These are phyloP conservation scores for Ophioninae sp. DNA, from an alignment of 2,888 invertebrate genomes.

Conservation along the genomic window DNA sequence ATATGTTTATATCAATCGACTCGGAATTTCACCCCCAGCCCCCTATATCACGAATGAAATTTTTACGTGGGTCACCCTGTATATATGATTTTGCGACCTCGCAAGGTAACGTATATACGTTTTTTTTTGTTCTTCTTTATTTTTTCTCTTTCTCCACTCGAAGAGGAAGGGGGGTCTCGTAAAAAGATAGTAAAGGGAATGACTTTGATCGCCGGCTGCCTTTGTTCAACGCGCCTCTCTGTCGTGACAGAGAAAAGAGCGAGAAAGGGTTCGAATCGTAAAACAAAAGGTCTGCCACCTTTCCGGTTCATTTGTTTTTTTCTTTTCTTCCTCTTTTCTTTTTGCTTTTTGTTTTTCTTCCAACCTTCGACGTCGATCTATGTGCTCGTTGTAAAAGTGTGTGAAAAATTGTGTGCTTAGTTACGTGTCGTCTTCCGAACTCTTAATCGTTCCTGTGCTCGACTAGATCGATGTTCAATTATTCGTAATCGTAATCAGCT, in stretches of 20 bases:
- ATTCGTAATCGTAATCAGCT: neutral
- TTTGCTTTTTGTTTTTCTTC: neutral
- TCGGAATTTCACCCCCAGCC: too few relatives aligned
- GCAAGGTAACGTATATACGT: conserved; percentile 78
- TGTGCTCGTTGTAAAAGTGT: conserved; percentile 17
- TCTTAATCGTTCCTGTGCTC: conserved; percentile 20
- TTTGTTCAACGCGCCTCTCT: conserved; percentile 15
- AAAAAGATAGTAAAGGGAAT: neutral
- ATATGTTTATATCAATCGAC: too few relatives aligned
- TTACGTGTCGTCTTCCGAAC: conserved; percentile 3
- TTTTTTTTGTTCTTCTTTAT: conserved; percentile 26
- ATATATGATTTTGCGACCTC: conserved; percentile 69
- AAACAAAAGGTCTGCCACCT: neutral
- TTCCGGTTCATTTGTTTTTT: neutral
- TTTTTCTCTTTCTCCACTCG: conserved; percentile 16
- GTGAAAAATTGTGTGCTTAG: neutral
- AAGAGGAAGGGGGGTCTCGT: neutral
- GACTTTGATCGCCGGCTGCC: neutral
- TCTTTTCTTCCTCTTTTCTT: neutral
- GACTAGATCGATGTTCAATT: conserved; percentile 6
- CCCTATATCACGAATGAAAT: too few relatives aligned
- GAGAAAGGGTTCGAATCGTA: conserved; percentile 25
- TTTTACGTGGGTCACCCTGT: too few relatives aligned
- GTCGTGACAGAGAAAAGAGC: conserved; percentile 52
- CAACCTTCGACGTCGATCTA: conserved; percentile 4